A percentile compares a stretch with the other conserved stretches of the same genome.
Conservation (phyloP, 2,888 invertebrate species). For the Amblyjoppa fuscipennis region DNA sequence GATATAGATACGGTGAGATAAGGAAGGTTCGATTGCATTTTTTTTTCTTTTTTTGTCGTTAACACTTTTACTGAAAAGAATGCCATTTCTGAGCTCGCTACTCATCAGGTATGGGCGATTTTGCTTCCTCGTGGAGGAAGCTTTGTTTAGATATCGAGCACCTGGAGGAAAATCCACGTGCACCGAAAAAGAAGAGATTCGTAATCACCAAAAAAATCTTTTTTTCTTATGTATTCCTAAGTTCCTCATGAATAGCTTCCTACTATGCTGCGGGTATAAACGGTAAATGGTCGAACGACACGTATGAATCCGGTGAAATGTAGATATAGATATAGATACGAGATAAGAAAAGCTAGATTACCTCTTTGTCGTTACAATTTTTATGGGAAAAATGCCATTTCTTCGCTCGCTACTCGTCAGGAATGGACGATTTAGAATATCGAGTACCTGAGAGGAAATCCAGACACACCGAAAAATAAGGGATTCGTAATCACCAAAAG, state of each 20-base stretch:
- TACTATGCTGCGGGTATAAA: conserved; percentile 24
- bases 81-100: neutral
- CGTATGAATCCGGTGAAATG: neutral
- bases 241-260: neutral
- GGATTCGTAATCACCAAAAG: no score
- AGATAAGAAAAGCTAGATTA: neutral
- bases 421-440: neutral
- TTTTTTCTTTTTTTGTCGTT: neutral
- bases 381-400: neutral
- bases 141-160: neutral
- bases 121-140: no score
- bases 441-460: neutral
- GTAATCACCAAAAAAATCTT: no score
- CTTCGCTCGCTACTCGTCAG: neutral
- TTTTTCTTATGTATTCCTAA: no score
- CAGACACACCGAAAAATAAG: neutral
- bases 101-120: neutral
- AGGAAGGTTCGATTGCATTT: neutral
- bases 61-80: neutral
- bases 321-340: neutral
- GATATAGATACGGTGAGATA: neutral
- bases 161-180: neutral
- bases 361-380: neutral
- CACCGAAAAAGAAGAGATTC: no score
- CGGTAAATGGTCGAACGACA: conserved; percentile 29